Percentiles rank a stretch among this genome's conserved stretches.
Evolutionary conservation across 2,888 invertebrate species (phyloP).

Genomic region (Branchellion lobata): DNA sequence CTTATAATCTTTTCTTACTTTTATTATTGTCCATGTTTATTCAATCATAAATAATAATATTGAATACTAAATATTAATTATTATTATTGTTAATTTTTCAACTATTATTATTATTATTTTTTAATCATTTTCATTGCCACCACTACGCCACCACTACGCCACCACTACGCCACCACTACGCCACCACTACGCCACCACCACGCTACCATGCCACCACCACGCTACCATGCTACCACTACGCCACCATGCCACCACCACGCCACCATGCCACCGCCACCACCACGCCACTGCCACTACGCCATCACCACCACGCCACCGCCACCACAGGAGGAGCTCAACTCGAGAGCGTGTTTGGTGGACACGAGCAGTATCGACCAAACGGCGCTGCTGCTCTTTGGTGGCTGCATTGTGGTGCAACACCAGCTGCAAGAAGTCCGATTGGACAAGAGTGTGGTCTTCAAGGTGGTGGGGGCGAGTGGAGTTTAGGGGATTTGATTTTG

Average conservation of each 20-base stretch:
- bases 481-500: too few relatives aligned
- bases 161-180: background rate
- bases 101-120: too few relatives aligned
- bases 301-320: background rate
- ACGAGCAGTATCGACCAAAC: conserved; percentile 47
- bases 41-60: too few relatives aligned
- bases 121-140: too few relatives aligned
- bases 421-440: conserved; percentile 48
- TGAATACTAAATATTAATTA: too few relatives aligned
- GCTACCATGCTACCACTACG: background rate
- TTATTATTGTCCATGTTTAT: too few relatives aligned
- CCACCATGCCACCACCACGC: background rate
- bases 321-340: conserved; percentile 47
- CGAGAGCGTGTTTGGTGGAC: conserved; percentile 48
- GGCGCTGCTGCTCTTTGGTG: conserved; percentile 53
- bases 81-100: too few relatives aligned
- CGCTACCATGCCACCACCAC: background rate
- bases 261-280: background rate
- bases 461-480: conserved; percentile 47
- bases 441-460: conserved; percentile 51
- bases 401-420: conserved; percentile 51
- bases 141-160: background rate
- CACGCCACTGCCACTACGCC: background rate
- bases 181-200: background rate
- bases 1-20: too few relatives aligned